phyloP scores from a whole-genome alignment of 2,888 invertebrate species.

The Calliopum simillimum region DNA sequence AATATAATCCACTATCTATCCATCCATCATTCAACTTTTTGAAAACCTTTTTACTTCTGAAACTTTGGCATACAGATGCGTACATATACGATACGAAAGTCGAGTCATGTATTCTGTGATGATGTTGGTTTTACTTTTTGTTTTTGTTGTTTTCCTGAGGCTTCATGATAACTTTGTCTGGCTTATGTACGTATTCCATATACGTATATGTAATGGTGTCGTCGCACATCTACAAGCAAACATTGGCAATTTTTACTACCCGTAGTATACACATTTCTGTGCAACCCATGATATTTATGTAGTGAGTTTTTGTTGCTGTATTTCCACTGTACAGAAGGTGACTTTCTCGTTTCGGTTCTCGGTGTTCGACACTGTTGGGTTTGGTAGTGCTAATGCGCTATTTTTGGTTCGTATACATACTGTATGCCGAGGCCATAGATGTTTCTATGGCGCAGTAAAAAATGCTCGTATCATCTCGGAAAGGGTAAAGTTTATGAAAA shows the following conservation, averaged over 20 bases:
- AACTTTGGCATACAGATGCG: no score
- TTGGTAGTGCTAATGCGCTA: slow-evolving; percentile 19
- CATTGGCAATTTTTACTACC: neutral
- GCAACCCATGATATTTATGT: neutral
- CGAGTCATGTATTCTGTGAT: neutral
- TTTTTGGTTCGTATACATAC: slow-evolving; percentile 20
- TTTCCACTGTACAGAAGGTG: neutral
- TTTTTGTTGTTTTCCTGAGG: neutral
- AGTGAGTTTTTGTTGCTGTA: neutral
- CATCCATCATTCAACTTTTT: no score
- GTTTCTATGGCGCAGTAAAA: no score
- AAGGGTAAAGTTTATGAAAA: no score
- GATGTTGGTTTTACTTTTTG: neutral
- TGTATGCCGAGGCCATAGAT: slow-evolving; percentile 21
- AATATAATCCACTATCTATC: no score
- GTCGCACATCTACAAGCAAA: neutral
- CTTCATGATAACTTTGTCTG: neutral
- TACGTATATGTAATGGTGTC: neutral
- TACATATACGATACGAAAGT: no score
- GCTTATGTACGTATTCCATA: neutral
- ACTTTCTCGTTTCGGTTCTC: slow-evolving; percentile 10
- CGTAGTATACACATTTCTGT: neutral
- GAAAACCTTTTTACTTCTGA: no score
- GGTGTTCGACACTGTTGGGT: neutral
- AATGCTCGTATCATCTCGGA: no score